Evolutionary conservation across 2,113 vertebrate species (phyloP).

Genomic region (Podarcis raffonei): DNA sequence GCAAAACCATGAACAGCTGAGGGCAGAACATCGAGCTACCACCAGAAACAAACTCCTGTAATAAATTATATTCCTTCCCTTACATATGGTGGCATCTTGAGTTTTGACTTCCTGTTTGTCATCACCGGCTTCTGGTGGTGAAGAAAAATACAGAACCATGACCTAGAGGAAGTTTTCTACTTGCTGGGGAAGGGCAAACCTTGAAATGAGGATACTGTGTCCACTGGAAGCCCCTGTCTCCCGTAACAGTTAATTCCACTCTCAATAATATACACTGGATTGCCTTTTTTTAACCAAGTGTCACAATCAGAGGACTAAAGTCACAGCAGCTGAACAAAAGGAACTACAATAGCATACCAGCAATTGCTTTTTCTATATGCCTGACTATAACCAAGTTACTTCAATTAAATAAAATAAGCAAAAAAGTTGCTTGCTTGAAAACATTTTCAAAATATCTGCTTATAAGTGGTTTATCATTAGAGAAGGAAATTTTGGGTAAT

Average conservation of each 20-base stretch:
- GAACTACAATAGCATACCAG: background rate
- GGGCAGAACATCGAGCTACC: background rate
- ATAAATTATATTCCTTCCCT: background rate
- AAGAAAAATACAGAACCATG: background rate
- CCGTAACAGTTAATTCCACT: background rate
- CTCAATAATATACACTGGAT: background rate
- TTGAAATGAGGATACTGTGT: background rate
- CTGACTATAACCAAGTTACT: background rate
- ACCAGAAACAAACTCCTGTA: background rate
- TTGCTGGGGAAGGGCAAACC: background rate
- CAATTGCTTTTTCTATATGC: background rate
- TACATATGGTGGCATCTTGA: background rate
- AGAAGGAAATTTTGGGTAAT: background rate
- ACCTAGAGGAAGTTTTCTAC: background rate
- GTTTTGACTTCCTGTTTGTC: background rate
- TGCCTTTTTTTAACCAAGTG: background rate
- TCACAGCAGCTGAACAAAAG: background rate
- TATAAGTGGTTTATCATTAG: background rate
- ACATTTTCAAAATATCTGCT: background rate
- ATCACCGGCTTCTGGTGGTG: background rate
- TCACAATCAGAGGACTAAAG: background rate
- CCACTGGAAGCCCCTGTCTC: background rate
- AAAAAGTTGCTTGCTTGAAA: background rate
- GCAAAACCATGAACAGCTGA: background rate
- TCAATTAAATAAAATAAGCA: background rate